Evolutionary conservation across 2,797 vertebrate species (phyloP).

Genomic region (Odontamblyopus lacepedii): DNA sequence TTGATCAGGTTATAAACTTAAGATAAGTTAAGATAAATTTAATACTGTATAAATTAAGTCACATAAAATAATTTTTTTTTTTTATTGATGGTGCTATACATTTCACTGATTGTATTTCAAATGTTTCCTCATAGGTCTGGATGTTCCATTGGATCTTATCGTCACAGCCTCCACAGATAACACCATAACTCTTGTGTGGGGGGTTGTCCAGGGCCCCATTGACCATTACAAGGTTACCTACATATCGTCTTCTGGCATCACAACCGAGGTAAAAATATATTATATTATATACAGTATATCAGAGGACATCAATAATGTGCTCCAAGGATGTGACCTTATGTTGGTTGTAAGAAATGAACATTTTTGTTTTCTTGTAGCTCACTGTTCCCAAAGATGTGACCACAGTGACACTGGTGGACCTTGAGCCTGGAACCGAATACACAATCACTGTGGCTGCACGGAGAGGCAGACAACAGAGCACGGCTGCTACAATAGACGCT

Average conservation of each 20-base stretch:
- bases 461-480: conserved; percentile 92
- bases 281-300: neutral
- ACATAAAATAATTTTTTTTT: neutral
- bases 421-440: conserved; percentile 95
- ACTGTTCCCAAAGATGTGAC: conserved; percentile 84
- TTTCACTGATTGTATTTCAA: conserved; percentile 3
- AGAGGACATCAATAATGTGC: neutral
- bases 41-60: no score
- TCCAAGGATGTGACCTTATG: conserved; percentile 5
- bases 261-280: conserved; percentile 77
- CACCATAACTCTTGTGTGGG: conserved; percentile 92
- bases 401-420: conserved; percentile 83
- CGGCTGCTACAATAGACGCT: conserved; percentile 89
- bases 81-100: neutral
- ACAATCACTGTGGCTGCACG: conserved; percentile 91
- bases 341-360: conserved; percentile 1
- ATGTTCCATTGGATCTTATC: conserved; percentile 88
- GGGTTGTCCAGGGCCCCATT: conserved; percentile 88
- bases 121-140: conserved; percentile 79
- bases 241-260: conserved; percentile 86
- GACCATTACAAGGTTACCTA: conserved; percentile 94
- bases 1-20: neutral
- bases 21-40: no score
- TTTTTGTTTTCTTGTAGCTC: conserved; percentile 57
- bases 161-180: conserved; percentile 94